Percentiles rank a stretch among this genome's conserved stretches.
Evolutionary conservation across 2,797 vertebrate genomes (phyloP).

Genomic region (Silurus lanzhouensis): DNA sequence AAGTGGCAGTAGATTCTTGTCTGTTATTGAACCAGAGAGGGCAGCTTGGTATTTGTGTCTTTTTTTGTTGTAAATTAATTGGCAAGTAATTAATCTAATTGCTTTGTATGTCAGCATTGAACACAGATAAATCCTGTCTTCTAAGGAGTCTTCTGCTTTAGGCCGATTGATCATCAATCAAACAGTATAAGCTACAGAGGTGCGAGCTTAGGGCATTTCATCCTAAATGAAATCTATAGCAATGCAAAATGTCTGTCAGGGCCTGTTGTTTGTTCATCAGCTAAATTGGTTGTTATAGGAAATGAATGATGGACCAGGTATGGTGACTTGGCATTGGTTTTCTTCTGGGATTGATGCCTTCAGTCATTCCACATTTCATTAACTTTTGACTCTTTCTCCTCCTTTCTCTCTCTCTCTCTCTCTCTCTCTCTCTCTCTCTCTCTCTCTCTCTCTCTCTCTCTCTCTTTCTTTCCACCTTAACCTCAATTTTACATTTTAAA

Average conservation of each 20-base stretch:
- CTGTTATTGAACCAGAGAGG: constrained; percentile 53
- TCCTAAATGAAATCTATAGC: constrained; percentile 71
- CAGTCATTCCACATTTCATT: constrained; percentile 70
- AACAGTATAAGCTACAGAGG: constrained; percentile 52
- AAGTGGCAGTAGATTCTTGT: constrained; percentile 50
- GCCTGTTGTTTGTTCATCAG: constrained; percentile 71
- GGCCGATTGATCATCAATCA: constrained; percentile 28
- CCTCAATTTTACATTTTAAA: not conserved
- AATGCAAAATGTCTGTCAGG: constrained; percentile 65
- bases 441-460: constrained; percentile 6
- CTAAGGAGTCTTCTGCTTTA: constrained; percentile 13
- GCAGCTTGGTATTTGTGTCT: constrained; percentile 41
- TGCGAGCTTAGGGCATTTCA: constrained; percentile 67
- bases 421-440: constrained; percentile 26
- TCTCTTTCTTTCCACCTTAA: not conserved
- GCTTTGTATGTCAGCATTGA: constrained; percentile 49
- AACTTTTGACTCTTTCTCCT: constrained; percentile 55
- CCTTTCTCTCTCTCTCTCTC: constrained; percentile 20
- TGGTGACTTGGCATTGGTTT: constrained; percentile 52
- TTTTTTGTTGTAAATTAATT: constrained; percentile 33
- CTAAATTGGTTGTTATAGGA: constrained; percentile 63
- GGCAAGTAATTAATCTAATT: constrained; percentile 53
- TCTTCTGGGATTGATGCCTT: constrained; percentile 67
- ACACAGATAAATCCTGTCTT: constrained; percentile 35
- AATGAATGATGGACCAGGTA: constrained; percentile 66